Percentiles rank a stretch among this genome's conserved stretches.
phyloP scores from a whole-genome alignment of 2,113 vertebrate species.

The Engystomops pustulosus region DNA sequence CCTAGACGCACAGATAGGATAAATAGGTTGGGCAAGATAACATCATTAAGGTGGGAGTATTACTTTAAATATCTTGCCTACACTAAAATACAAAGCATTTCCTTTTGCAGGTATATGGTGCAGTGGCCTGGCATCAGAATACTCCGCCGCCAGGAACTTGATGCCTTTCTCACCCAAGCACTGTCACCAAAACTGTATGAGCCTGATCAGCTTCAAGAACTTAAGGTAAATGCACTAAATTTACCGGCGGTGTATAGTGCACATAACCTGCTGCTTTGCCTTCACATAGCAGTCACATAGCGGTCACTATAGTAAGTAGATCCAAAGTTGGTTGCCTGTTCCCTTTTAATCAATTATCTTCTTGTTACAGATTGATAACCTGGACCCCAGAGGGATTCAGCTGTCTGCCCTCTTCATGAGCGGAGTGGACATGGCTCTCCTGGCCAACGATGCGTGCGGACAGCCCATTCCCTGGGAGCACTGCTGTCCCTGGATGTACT shows the following conservation, averaged over 20 bases:
- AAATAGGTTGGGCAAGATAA: no score
- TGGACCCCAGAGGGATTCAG: constrained; percentile 92
- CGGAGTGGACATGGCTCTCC: constrained; percentile 93
- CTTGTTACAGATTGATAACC: constrained; percentile 86
- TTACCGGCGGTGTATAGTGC: no score
- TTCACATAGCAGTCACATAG: no score
- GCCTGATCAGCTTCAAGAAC: constrained; percentile 96
- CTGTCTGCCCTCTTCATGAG: constrained; percentile 95
- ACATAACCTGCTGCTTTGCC: no score
- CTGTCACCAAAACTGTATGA: constrained; percentile 97
- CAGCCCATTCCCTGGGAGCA: constrained; percentile 96
- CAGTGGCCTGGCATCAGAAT: constrained; percentile 96
- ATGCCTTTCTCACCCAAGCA: constrained; percentile 94
- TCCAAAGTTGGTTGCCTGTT: background rate
- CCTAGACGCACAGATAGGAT: no score
- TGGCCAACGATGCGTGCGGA: constrained; percentile 91
- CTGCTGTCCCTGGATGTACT: constrained; percentile 98
- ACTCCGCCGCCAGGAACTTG: constrained; percentile 93
- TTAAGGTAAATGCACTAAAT: constrained; percentile 82
- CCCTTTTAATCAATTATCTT: background rate
- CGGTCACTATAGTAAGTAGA: no score
- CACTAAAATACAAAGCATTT: background rate
- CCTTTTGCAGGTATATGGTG: constrained; percentile 87
- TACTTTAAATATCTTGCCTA: no score
- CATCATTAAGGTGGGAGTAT: no score